Evolutionary conservation across 2,888 invertebrate genomes (phyloP), one percentile per base, ranked within the genome.

Genomic region (Limnephilus lunatus): DNA sequence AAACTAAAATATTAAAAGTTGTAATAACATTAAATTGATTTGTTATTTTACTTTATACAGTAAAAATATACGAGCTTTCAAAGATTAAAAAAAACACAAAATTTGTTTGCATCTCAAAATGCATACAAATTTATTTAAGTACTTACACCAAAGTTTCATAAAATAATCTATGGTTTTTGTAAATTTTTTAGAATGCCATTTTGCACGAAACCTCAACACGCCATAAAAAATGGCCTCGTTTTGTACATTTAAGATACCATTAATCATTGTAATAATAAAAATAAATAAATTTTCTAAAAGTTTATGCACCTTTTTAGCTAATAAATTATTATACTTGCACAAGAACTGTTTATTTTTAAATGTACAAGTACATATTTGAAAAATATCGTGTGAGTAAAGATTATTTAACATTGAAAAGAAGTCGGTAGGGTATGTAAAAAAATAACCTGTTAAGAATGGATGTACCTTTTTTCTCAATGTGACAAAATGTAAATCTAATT

Each of bases 381-480:
- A 48, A 53, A 87, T 68, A 35, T n/a, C 25, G 68, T 44, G 87
- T 68, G 31, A 7, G 68, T 30, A 68, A 87, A 30, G 68, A 68
- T 44, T 25, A 88, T 19, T 88, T 2, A 53, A 19, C 5, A 12
- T 31, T 19, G 86, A 86, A 15, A 30, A 5, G 48, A 86, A 30
- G 15, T 14, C 35, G 19, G 25, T n/a, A 89, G 31, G 88, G 68
- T 25, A 80, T 89, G 68, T 89, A 89, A 87, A 68, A 39, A 87
- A 87, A n/a, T 31, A 53, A 53, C 81, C 39, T 81, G 7, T 86
- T 91, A 91, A 87, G 91, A 83, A 91, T 91, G 53, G 81, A 91
- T 91, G 91, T 91, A 91, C 80, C 53, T 48, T 91, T 91, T 91
- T 91, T 91, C 91, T 91, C 91, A 87, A 91, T 91, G 91, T 91